phyloP scores from a whole-genome alignment of 2,113 vertebrate species.

The Climacteris rufus region DNA sequence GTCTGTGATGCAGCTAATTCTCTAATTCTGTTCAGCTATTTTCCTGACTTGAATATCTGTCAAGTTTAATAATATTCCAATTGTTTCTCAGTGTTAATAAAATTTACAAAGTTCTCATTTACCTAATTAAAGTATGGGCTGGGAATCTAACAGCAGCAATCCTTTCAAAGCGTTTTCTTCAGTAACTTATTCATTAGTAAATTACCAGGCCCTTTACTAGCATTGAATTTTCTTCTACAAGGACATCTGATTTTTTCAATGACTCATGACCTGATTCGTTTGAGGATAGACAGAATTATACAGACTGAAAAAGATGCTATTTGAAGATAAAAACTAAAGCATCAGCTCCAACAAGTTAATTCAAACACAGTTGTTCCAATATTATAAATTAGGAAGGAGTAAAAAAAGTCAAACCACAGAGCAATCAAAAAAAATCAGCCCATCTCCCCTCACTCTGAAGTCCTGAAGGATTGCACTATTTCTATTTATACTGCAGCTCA shows the following conservation, averaged over 20 bases:
- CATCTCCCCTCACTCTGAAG: neutral
- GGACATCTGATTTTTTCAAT: neutral
- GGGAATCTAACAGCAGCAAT: neutral
- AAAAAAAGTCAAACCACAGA: neutral
- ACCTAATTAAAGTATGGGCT: neutral
- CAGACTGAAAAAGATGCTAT: neutral
- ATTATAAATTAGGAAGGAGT: neutral
- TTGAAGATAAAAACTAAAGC: neutral
- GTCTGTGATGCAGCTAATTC: neutral
- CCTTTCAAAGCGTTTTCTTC: neutral
- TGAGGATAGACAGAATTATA: neutral
- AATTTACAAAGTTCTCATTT: neutral
- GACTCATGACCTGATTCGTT: neutral
- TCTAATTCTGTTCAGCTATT: neutral
- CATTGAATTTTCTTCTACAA: neutral
- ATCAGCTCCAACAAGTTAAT: neutral
- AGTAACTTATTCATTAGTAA: neutral
- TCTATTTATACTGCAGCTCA: neutral
- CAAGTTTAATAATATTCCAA: neutral
- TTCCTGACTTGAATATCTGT: constrained; percentile 7
- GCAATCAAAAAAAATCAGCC: neutral
- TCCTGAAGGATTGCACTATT: neutral
- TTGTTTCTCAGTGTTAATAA: neutral
- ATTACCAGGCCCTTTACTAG: neutral
- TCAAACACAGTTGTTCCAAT: neutral